These are phyloP conservation scores for Xerus rutilus DNA, from an alignment of 2,797 vertebrate genomes.

Conservation along the genomic window DNA sequence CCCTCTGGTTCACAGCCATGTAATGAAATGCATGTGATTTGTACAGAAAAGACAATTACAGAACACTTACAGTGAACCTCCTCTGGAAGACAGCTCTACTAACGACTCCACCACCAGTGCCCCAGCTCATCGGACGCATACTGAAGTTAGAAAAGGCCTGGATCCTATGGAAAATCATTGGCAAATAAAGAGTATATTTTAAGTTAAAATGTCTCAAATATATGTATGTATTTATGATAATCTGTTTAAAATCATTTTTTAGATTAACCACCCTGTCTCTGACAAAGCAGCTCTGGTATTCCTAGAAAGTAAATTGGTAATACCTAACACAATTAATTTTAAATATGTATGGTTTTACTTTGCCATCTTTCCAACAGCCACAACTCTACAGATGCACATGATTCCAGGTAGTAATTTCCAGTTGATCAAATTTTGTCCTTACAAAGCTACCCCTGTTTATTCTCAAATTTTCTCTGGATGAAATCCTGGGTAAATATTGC, in stretches of 20 bases:
- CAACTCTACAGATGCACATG: background rate
- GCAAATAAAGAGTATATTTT: constrained; percentile 5
- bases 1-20: background rate
- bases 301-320: background rate
- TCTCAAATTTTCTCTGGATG: constrained; percentile 24
- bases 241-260: constrained; percentile 18
- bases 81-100: background rate
- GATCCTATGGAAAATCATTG: background rate
- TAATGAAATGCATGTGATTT: background rate
- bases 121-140: background rate
- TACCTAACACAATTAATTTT: background rate
- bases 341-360: background rate
- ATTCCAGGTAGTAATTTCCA: background rate
- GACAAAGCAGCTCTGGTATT: background rate
- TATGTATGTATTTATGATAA: background rate
- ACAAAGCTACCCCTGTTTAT: background rate
- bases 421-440: background rate
- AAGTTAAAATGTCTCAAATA: constrained; percentile 34
- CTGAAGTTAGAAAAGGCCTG: background rate
- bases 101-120: background rate
- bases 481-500: constrained; percentile 37
- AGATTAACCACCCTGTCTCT: background rate
- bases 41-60: background rate
- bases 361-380: background rate
- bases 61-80: background rate